Conservation (phyloP, 2,113 vertebrate genomes). For the Progne subis region DNA sequence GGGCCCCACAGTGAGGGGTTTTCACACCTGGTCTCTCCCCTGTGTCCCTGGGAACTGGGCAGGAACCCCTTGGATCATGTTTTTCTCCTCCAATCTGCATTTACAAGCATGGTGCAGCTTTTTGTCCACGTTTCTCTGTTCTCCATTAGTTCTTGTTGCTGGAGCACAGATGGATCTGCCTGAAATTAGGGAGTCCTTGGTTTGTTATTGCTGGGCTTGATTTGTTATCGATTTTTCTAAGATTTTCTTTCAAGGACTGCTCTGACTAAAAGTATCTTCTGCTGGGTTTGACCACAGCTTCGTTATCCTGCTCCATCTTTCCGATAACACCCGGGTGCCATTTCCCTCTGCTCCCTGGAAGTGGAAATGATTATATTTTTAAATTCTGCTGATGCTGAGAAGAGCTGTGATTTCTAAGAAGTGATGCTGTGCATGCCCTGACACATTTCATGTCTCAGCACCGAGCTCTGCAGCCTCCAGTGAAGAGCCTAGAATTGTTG, state of each 20-base stretch:
- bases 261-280: background rate
- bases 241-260: background rate
- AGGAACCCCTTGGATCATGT: fast-evolving
- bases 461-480: background rate
- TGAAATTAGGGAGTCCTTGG: background rate
- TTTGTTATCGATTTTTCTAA: background rate
- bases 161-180: background rate
- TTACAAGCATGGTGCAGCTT: fast-evolving
- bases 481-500: background rate
- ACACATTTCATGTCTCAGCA: background rate
- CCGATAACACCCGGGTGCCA: fast-evolving
- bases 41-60: background rate
- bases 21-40: background rate
- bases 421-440: fast-evolving
- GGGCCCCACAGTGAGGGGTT: fast-evolving
- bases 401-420: background rate
- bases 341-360: background rate
- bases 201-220: background rate
- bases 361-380: background rate
- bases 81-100: background rate
- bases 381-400: background rate
- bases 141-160: fast-evolving
- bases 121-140: fast-evolving
- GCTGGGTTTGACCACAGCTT: background rate
- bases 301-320: background rate